phyloP scores from a whole-genome alignment of 2,797 vertebrate genomes.

The Octomys mimax region DNA sequence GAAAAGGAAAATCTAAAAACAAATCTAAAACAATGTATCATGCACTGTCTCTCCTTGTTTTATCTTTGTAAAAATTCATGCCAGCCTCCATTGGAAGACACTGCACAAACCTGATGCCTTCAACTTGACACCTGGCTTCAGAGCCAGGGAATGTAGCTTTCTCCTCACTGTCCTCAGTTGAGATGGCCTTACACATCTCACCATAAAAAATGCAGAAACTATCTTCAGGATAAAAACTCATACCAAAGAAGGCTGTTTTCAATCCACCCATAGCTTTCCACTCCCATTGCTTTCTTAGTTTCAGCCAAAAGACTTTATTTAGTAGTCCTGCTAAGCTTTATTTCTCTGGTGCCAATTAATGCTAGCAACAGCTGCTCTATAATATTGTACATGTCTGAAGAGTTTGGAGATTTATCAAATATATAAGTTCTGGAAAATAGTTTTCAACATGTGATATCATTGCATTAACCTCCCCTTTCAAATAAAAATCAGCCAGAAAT shows the following conservation, averaged over 20 bases:
- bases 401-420: background rate
- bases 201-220: background rate
- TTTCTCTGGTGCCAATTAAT: background rate
- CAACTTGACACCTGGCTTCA: conserved; percentile 3
- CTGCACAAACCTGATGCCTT: background rate
- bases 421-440: background rate
- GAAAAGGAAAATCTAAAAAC: background rate
- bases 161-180: background rate
- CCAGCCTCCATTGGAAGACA: background rate
- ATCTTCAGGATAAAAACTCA: background rate
- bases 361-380: background rate
- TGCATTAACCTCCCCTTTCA: background rate
- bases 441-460: background rate
- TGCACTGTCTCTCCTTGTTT: background rate
- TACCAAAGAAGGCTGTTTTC: background rate
- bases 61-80: background rate
- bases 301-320: background rate
- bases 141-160: background rate
- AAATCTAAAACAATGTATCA: background rate
- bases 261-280: background rate
- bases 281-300: background rate
- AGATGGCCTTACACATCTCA: background rate
- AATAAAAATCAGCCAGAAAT: background rate
- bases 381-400: background rate
- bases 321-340: background rate